These are phyloP conservation scores for Drosophila mimica DNA, from an alignment of 2,888 invertebrate genomes.

Conservation along the genomic window DNA sequence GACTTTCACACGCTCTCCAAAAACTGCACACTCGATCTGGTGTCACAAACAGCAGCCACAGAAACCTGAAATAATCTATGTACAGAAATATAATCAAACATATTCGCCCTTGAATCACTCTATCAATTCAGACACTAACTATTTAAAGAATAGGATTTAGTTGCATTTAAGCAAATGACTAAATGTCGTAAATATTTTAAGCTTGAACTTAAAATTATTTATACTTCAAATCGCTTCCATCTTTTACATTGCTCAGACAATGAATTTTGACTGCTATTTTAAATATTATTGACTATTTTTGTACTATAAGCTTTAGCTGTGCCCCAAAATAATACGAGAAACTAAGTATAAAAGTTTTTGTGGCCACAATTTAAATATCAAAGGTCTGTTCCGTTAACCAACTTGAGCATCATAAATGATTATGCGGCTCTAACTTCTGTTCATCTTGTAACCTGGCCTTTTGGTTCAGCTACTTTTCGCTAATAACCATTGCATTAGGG, in stretches of 20 bases:
- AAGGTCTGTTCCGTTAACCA: conserved; percentile 17
- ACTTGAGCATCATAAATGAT: conserved; percentile 5
- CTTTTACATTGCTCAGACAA: too few species aligned
- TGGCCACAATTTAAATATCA: neutral
- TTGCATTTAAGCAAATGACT: neutral
- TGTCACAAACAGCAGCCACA: conserved; percentile 67
- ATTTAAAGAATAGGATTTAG: neutral
- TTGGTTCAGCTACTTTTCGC: conserved; percentile 6
- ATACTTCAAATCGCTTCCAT: neutral
- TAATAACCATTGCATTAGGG: conserved; percentile 35
- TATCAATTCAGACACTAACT: neutral
- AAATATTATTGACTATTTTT: neutral
- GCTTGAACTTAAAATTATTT: neutral
- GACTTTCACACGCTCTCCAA: conserved; percentile 68
- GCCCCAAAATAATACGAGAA: neutral
- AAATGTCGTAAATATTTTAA: neutral
- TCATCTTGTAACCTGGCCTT: neutral
- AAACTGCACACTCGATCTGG: conserved; percentile 67
- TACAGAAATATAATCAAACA: neutral
- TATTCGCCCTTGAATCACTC: conserved; percentile 1
- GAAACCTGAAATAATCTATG: conserved; percentile 34
- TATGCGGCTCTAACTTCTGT: neutral
- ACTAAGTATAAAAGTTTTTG: conserved; percentile 16
- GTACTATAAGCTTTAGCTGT: neutral
- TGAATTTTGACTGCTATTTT: neutral